Evolutionary conservation across 2,797 vertebrate genomes (phyloP).

Genomic region (Ctenosaura bakeri): DNA sequence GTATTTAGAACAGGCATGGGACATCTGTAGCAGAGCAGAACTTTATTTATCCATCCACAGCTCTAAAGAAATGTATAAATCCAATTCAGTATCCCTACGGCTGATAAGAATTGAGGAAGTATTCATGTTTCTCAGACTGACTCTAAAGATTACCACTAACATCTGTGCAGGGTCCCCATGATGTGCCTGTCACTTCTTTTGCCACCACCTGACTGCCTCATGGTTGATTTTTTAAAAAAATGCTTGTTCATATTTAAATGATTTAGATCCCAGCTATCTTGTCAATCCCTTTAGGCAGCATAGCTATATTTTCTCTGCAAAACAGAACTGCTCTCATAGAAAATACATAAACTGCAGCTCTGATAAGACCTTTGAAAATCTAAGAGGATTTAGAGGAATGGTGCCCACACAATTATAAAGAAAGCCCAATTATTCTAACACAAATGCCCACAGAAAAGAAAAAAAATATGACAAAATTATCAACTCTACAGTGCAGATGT

Average conservation of each 20-base stretch:
- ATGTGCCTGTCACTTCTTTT: background rate
- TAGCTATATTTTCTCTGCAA: background rate
- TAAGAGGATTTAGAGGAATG: background rate
- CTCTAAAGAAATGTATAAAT: background rate
- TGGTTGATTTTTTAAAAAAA: background rate
- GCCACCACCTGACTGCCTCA: background rate
- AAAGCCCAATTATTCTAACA: background rate
- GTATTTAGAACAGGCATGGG: conserved; percentile 18
- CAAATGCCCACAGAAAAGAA: background rate
- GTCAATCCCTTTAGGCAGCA: background rate
- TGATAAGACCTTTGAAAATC: conserved; percentile 4
- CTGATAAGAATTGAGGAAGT: background rate
- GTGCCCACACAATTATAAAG: background rate
- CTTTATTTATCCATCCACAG: background rate
- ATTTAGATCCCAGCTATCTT: background rate
- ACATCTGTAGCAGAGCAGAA: background rate
- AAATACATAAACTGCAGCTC: background rate
- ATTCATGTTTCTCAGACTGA: too few relatives aligned
- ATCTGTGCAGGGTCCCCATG: background rate
- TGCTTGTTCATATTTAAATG: background rate
- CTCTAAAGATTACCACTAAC: background rate
- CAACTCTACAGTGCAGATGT: background rate
- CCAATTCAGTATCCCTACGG: background rate
- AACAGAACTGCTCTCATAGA: background rate
- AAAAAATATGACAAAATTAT: too few relatives aligned